Conservation (phyloP, 2,113 vertebrate genomes). For the Chelonoidis abingdonii region DNA sequence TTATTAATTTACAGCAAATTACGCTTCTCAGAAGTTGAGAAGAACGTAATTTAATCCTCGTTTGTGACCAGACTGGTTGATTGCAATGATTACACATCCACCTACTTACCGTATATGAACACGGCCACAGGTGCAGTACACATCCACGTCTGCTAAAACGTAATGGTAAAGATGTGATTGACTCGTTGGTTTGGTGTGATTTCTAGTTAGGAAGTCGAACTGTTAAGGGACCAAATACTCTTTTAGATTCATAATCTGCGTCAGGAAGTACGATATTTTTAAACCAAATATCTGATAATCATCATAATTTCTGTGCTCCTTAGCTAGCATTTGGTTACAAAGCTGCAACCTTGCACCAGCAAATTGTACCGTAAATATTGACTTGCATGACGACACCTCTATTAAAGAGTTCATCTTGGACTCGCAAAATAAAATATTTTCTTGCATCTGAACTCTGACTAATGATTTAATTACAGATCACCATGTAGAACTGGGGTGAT, state of each 20-base stretch:
- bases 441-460: constrained; percentile 43
- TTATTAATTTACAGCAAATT: constrained; percentile 51
- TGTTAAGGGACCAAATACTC: not conserved
- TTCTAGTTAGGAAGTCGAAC: not conserved
- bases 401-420: constrained; percentile 15
- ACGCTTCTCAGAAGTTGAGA: constrained; percentile 10
- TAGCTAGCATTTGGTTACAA: not conserved
- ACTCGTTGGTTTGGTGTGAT: not conserved
- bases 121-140: not conserved
- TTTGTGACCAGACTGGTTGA: not conserved
- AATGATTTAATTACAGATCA: constrained; percentile 66
- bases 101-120: not conserved
- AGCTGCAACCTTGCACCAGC: not conserved
- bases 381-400: constrained; percentile 37
- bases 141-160: too few relatives aligned
- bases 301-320: not conserved
- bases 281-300: not conserved
- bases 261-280: accelerated
- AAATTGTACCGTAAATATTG: not conserved
- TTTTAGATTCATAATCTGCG: not conserved
- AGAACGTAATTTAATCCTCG: constrained; percentile 3
- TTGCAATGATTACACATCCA: not conserved
- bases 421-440: constrained; percentile 61
- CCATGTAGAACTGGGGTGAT: not conserved
- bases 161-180: not conserved